Base-by-base conservation (phyloP, 1,140 invertebrate genomes). In the Sitobion miscanthi region DNA sequence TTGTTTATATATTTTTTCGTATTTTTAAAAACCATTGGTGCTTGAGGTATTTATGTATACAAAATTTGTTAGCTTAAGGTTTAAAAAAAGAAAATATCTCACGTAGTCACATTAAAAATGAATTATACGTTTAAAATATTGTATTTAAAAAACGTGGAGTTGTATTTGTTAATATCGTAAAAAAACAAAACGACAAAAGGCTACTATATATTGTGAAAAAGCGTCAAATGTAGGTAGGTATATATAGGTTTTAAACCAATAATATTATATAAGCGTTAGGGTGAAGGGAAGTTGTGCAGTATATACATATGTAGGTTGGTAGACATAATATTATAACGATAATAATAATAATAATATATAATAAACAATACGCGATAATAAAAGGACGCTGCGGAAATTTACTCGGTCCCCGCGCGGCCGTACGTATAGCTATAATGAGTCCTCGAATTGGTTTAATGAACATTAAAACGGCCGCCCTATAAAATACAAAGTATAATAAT, bases 381-480 rank as follows among this genome's bases (percentile, higher is more conserved):
- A 91, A 88, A 91, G 57, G 45, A 69, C 45, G 47, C 69, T 45
- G 45, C 45, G 62, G 62, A n/a, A 69, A 82, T 91, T 91, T 91
- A 91, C 90, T 57, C 14, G 38, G 38, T 42, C 35, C 90, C 25
- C 62, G 38, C 62, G 35, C 5, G 25, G 25, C 30, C 77, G 69
- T 54, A 42, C 38, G 38, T 38, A 86, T 21, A 49, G 1, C 1
- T 54, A 21, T 54, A 42, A 35, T 35, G 35, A 17, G 52, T 90
- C 54, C 88, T 82, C 91, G 91, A 92, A 92, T 92, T 83, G 69
- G 91, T 92, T 92, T 92, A 92, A 92, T 54, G 47, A 54, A 92
- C 91, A 83, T 92, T 92, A 92, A 92, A 83, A 21, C 21, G 47
- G 47, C 47, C 77, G 77, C 91, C 77, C 69, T 83, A 83, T 92